Conservation (phyloP, 1,140 invertebrate species). For the Drosophila paulistorum region DNA sequence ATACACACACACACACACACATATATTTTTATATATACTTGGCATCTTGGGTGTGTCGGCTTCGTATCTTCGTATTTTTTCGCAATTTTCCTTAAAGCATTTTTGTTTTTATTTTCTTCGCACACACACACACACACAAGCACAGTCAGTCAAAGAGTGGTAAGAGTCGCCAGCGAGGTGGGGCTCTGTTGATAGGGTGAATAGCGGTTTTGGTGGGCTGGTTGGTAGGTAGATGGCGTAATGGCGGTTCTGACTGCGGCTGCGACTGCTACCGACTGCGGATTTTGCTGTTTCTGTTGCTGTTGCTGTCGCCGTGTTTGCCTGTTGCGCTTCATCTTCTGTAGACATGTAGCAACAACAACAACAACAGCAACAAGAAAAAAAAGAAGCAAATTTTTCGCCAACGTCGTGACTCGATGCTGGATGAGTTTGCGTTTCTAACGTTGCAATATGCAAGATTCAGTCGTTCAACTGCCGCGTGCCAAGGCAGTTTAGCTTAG, state of each 20-base stretch:
- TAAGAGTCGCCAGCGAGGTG: neutral
- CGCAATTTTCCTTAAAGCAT: slow-evolving; percentile 33
- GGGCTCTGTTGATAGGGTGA: neutral
- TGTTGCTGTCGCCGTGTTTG: slow-evolving; percentile 18
- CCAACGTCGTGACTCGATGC: slow-evolving; percentile 35
- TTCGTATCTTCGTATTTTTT: slow-evolving; percentile 55
- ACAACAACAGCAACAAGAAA: neutral
- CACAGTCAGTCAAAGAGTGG: neutral
- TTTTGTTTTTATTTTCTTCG: slow-evolving; percentile 53
- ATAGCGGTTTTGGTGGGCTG: slow-evolving; percentile 2
- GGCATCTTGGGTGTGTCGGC: slow-evolving; percentile 45
- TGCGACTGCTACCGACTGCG: slow-evolving; percentile 50
- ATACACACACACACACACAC: neutral
- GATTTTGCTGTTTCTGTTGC: slow-evolving; percentile 24
- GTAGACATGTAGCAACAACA: neutral
- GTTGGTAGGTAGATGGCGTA: slow-evolving; percentile 8
- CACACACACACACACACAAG: slow-evolving; percentile 19
- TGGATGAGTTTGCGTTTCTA: slow-evolving; percentile 71
- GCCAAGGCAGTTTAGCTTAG: slow-evolving; percentile 77
- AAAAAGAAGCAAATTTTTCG: slow-evolving; percentile 3
- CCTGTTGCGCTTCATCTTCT: slow-evolving; percentile 43
- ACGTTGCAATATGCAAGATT: slow-evolving; percentile 69
- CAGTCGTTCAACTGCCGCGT: slow-evolving; percentile 82
- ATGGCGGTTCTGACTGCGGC: slow-evolving; percentile 34
- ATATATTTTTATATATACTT: neutral